A percentile compares a stretch with the other conserved stretches of the same genome.
phyloP scores from a whole-genome alignment of 2,113 vertebrate genomes.

The Salminus brasiliensis region DNA sequence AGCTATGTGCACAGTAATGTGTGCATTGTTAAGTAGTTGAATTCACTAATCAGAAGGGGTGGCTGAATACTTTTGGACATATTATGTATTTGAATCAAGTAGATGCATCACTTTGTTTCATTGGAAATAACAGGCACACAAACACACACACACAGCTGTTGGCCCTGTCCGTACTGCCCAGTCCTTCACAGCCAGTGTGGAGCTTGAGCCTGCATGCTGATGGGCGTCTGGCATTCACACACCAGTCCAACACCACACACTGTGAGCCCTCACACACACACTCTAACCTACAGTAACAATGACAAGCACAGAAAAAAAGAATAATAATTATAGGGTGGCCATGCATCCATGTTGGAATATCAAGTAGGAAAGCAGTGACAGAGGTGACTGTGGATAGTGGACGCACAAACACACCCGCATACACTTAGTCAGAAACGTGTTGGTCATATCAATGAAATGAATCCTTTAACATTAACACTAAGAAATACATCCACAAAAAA shows the following conservation, averaged over 20 bases:
- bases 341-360: neutral
- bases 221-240: neutral
- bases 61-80: neutral
- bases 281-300: neutral
- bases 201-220: neutral
- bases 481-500: too few species aligned
- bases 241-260: neutral
- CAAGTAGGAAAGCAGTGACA: neutral
- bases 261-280: neutral
- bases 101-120: neutral
- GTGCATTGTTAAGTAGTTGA: too few species aligned
- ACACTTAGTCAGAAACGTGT: too few species aligned
- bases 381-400: neutral
- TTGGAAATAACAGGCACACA: neutral
- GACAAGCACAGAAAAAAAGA: neutral
- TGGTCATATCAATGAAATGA: too few species aligned
- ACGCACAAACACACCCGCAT: too few species aligned
- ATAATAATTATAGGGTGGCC: slow-evolving; percentile 15
- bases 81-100: neutral
- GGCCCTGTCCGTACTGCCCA: too few species aligned
- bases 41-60: too few species aligned
- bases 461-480: too few species aligned
- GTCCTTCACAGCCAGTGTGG: neutral
- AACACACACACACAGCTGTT: neutral
- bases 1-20: too few species aligned